Percentiles rank a stretch among this genome's conserved stretches.
Evolutionary conservation across 2,797 vertebrate species (phyloP).

Genomic region (Discoglossus pictus): DNA sequence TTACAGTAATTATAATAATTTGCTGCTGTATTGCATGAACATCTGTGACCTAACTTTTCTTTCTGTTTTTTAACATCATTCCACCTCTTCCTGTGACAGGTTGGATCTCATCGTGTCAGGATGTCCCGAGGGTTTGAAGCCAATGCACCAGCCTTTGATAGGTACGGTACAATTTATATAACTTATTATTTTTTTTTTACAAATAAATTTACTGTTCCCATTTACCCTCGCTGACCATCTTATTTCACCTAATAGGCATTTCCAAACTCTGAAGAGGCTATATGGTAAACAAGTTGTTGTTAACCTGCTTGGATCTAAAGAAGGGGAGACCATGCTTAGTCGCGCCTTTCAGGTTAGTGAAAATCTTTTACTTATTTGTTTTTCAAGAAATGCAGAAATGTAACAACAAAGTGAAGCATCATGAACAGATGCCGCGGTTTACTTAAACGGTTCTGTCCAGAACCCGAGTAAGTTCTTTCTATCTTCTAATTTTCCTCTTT

Average conservation of each 20-base stretch:
- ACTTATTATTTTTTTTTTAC: no score
- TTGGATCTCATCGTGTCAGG: slow-evolving; percentile 96
- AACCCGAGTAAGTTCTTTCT: no score
- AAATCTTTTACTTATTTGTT: no score
- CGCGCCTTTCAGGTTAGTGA: slow-evolving; percentile 91
- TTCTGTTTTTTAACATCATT: neutral
- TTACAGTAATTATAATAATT: no score
- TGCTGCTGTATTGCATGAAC: no score
- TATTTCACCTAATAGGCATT: slow-evolving; percentile 79
- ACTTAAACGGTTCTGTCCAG: no score
- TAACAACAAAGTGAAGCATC: no score
- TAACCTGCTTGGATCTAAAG: slow-evolving; percentile 94
- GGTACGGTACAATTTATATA: slow-evolving; percentile 76
- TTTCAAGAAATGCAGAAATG: no score
- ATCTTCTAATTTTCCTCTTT: no score
- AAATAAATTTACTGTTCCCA: no score
- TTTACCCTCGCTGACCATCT: no score
- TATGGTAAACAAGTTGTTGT: slow-evolving; percentile 96
- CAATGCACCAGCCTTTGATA: slow-evolving; percentile 96
- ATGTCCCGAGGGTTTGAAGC: slow-evolving; percentile 97
- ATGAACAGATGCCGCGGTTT: no score
- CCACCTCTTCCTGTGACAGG: slow-evolving; percentile 68
- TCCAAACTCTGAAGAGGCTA: slow-evolving; percentile 85
- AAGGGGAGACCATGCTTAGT: slow-evolving; percentile 98
- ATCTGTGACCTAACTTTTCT: neutral